Evolutionary conservation across 2,797 vertebrate genomes (phyloP), one percentile per base, ranked within the genome.

Genomic region (Falco rusticolus): DNA sequence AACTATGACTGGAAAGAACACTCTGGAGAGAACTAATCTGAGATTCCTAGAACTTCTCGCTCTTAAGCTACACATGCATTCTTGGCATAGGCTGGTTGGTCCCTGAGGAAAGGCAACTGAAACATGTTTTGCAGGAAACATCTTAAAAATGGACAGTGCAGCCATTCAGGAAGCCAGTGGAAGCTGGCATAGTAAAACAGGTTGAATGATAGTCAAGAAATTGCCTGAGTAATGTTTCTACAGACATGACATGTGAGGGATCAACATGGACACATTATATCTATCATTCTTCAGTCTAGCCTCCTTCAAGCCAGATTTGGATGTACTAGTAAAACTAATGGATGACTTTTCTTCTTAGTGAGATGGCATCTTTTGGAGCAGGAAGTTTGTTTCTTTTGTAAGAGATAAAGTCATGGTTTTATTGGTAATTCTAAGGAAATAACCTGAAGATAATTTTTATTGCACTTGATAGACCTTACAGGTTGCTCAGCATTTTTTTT

Each of bases 51-150:
- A 84, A 48, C 34, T 70, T 84, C 50, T 78, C 87, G 31, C 48
- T 82, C n/a, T 79, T 37, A 66, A 84, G 5, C 19, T 51, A 76
- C 26, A 69, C 5, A 4, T 43, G 28, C 11, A 54, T 45, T 79
- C 63, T 90, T 89, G 47, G 54, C 47, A 76, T 28, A 90, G 56
- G 43, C 14, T 84, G 24, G 20, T 65, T 79, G 34, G 48, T 77
- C 74, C 84, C 94, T 56, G 84, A 96, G 78, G 86, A 92, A 91
- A 59, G 20, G 51, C 92, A 90, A 90, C 2, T 15, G 34, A 86
- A 91, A 48, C 2, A 22, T 15, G 0, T 91, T 86, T 93, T 94
- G 59, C 47, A 63, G 53, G 28, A 92, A 16, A 59, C 34, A 9
- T 33, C 43, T 79, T 94, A 79, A 68, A 87, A 89, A 76, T 1